phyloP scores from a whole-genome alignment of 2,797 vertebrate species.

The Astyanax mexicanus region DNA sequence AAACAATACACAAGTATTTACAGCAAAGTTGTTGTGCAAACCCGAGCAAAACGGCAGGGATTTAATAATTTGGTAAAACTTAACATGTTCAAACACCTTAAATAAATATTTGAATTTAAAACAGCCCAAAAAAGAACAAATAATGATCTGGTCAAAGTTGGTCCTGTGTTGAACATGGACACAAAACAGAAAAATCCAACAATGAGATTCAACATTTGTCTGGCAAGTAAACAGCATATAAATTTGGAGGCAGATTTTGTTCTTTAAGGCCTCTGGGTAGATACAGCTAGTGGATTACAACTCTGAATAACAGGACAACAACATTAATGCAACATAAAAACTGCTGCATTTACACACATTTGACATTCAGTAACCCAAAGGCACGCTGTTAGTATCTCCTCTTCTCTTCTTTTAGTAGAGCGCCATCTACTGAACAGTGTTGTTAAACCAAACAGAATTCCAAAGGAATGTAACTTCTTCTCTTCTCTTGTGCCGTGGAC shows the following conservation, averaged over 20 bases:
- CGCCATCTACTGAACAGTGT: conserved; percentile 32
- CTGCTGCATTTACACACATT: neutral
- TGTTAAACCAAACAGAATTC: conserved; percentile 29
- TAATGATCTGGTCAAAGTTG: neutral
- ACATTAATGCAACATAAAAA: neutral
- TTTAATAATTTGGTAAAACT: conserved; percentile 33
- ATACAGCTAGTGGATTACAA: neutral
- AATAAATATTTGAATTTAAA: conserved; percentile 22
- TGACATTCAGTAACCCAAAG: conserved; percentile 37
- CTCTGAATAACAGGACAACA: neutral
- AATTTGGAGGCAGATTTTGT: neutral
- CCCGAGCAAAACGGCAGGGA: conserved; percentile 57
- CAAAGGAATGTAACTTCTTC: conserved; percentile 36
- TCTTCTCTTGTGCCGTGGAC: neutral
- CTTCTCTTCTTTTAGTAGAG: too few species aligned
- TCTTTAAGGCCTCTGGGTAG: neutral
- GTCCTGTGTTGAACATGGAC: conserved; percentile 7
- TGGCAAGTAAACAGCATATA: neutral
- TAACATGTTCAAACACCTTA: neutral
- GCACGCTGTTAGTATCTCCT: conserved; percentile 16
- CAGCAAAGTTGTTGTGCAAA: conserved; percentile 46
- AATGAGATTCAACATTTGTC: neutral
- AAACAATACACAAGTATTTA: conserved; percentile 65
- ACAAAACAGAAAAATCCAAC: neutral
- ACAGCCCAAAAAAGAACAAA: neutral